phyloP scores from a whole-genome alignment of 2,113 vertebrate species.

The Lampris megalopsis region DNA sequence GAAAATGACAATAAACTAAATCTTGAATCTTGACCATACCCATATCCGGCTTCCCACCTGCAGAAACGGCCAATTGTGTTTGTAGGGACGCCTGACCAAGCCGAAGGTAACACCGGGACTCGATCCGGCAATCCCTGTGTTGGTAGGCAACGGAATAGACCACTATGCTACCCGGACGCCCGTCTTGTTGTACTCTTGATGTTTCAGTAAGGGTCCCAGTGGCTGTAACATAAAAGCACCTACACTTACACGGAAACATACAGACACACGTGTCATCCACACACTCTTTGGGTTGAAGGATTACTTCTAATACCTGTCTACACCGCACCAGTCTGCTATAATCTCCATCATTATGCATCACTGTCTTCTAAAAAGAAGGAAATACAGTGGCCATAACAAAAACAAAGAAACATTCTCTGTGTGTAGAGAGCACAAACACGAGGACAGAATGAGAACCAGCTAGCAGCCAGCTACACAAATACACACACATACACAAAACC shows the following conservation, averaged over 20 bases:
- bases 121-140: too few relatives aligned
- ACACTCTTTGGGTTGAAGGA: slow-evolving; percentile 52
- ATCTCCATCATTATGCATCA: slow-evolving; percentile 56
- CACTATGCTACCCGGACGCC: too few relatives aligned
- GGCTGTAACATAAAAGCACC: too few relatives aligned
- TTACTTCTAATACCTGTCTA: slow-evolving; percentile 67
- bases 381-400: background rate
- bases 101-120: too few relatives aligned
- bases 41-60: too few relatives aligned
- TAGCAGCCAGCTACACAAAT: background rate
- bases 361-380: slow-evolving; percentile 39
- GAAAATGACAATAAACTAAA: too few relatives aligned
- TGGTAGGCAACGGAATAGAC: too few relatives aligned
- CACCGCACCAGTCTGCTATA: slow-evolving; percentile 51
- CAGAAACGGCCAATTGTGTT: too few relatives aligned
- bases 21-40: too few relatives aligned
- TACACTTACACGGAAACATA: background rate
- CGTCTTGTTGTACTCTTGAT: slow-evolving; percentile 1
- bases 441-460: too few relatives aligned
- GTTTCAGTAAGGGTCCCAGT: slow-evolving; percentile 6
- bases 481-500: slow-evolving; percentile 2
- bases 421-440: too few relatives aligned
- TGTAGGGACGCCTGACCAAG: too few relatives aligned
- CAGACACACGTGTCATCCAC: slow-evolving; percentile 28
- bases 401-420: background rate